Evolutionary conservation across 2,888 invertebrate species (phyloP).

Genomic region (Pseudococcus viburni): DNA sequence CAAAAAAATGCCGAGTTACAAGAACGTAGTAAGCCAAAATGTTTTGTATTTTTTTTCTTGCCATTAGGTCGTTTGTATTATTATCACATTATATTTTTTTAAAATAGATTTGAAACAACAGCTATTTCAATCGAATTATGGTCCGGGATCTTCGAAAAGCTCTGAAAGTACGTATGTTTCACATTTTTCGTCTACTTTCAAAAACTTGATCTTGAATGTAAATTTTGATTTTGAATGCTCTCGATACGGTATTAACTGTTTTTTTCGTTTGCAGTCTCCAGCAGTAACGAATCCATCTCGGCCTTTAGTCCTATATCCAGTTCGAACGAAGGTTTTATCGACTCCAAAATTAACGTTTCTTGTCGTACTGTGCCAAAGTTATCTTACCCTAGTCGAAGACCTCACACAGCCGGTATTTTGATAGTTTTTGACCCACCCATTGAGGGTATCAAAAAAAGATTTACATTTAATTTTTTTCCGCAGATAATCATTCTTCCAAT

Average conservation of each 20-base stretch:
- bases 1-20: slow-evolving; percentile 58
- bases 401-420: not conserved
- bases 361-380: not conserved
- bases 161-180: slow-evolving; percentile 47
- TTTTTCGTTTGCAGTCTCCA: slow-evolving; percentile 3
- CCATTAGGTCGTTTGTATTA: not conserved
- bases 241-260: too few species aligned
- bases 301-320: slow-evolving; percentile 47
- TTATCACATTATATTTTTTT: not conserved
- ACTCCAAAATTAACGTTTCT: not conserved
- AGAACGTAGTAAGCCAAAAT: slow-evolving; percentile 52
- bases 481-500: not conserved
- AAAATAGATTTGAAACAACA: slow-evolving; percentile 43
- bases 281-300: slow-evolving; percentile 52
- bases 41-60: not conserved
- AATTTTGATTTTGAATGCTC: too few species aligned
- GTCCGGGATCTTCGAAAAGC: slow-evolving; percentile 43
- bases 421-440: too few species aligned
- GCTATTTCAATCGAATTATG: slow-evolving; percentile 26
- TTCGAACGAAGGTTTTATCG: slow-evolving; percentile 22
- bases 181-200: not conserved
- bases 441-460: too few species aligned
- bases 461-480: not conserved
- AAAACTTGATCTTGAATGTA: too few species aligned
- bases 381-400: not conserved